Evolutionary conservation across 2,888 invertebrate species (phyloP).

Genomic region (Ethmia dodecea): DNA sequence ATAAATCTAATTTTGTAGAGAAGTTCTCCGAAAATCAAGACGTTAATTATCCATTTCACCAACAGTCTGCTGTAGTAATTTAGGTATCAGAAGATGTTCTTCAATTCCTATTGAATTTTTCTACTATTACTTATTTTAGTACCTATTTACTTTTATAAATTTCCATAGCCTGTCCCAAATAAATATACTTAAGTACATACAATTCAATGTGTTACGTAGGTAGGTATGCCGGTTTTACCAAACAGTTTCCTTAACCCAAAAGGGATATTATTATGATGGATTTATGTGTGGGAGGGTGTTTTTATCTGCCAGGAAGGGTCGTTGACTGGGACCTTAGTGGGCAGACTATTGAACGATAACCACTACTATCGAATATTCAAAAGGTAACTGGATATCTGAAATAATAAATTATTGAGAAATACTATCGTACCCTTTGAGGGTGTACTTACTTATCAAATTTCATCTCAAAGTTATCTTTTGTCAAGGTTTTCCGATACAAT

Average conservation of each 20-base stretch:
- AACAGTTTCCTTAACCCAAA: conserved; percentile 6
- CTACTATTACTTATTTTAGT: too few relatives aligned
- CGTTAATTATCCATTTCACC: too few relatives aligned
- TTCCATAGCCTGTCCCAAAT: not conserved
- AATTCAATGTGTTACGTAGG: not conserved
- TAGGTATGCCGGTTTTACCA: not conserved
- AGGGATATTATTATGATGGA: conserved; percentile 25
- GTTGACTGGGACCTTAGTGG: conserved; percentile 27
- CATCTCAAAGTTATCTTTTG: not conserved
- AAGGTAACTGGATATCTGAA: not conserved
- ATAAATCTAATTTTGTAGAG: too few relatives aligned
- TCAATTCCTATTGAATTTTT: too few relatives aligned
- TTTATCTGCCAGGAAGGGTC: conserved; percentile 40
- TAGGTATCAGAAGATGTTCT: too few relatives aligned
- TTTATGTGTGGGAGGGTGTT: conserved; percentile 34
- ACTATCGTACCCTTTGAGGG: not conserved
- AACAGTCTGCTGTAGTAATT: too few relatives aligned
- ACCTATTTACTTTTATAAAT: too few relatives aligned
- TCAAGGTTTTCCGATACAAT: not conserved
- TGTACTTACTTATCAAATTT: not conserved
- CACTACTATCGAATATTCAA: not conserved
- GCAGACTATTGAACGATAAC: conserved; percentile 28
- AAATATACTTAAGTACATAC: not conserved
- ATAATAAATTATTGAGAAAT: not conserved
- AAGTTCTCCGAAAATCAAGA: too few relatives aligned